Evolutionary conservation across 2,113 vertebrate genomes (phyloP).

Genomic region (Zingel zingel): DNA sequence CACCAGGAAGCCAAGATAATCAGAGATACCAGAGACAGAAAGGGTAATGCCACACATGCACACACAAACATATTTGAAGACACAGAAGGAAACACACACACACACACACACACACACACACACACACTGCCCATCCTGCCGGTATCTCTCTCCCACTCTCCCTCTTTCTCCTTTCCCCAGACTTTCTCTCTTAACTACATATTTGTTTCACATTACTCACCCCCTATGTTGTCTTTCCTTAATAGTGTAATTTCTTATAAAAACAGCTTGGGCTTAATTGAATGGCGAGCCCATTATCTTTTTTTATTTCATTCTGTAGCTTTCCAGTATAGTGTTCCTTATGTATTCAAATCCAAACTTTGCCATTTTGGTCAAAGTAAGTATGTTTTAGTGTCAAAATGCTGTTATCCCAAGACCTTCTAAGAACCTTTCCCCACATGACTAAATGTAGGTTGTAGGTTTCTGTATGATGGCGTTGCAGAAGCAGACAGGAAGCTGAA

Average conservation of each 20-base stretch:
- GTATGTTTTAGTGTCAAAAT: no score
- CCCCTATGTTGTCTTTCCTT: neutral
- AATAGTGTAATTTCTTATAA: slow-evolving; percentile 9
- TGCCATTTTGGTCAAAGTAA: no score
- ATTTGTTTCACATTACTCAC: slow-evolving; percentile 9
- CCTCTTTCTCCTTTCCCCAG: slow-evolving; percentile 23
- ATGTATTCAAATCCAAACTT: no score
- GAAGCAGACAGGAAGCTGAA: no score
- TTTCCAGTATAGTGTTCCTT: no score
- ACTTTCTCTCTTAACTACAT: slow-evolving; percentile 1
- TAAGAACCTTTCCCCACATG: no score
- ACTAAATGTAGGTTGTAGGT: no score
- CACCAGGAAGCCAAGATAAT: slow-evolving; percentile 62
- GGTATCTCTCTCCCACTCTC: slow-evolving; percentile 11
- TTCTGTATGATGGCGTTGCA: no score
- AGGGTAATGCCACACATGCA: slow-evolving; percentile 20
- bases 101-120: neutral
- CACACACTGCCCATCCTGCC: neutral
- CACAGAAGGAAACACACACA: neutral
- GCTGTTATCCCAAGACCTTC: no score
- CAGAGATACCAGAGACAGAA: slow-evolving; percentile 44
- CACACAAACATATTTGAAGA: neutral
- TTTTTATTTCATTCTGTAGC: no score
- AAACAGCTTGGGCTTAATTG: neutral
- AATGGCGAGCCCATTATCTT: no score